Conservation (phyloP, 2,888 invertebrate genomes). For the Saturnia pavonia region DNA sequence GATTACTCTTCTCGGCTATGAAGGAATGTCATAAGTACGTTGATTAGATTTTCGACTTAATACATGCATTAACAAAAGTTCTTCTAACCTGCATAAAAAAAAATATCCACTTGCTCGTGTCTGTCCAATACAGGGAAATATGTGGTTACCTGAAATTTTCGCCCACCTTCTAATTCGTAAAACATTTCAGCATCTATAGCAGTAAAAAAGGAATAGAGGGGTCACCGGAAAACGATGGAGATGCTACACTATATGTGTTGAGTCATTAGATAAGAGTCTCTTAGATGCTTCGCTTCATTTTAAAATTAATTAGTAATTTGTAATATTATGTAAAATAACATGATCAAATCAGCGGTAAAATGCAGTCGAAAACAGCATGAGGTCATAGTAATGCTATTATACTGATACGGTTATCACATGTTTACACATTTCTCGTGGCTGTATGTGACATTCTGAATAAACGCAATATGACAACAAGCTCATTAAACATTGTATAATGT, state of each 20-base stretch:
- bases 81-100: background rate
- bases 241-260: background rate
- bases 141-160: too few species aligned
- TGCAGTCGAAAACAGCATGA: background rate
- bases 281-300: background rate
- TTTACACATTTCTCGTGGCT: constrained; percentile 11
- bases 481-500: constrained; percentile 17
- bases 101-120: background rate
- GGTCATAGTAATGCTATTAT: constrained; percentile 2
- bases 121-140: background rate
- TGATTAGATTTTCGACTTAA: too few species aligned
- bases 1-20: too few species aligned
- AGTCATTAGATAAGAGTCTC: background rate
- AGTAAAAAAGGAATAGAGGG: background rate
- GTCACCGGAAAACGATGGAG: too few species aligned
- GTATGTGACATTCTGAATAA: constrained; percentile 12
- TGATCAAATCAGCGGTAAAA: constrained; percentile 3
- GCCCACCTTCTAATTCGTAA: too few species aligned
- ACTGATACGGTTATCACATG: constrained; percentile 7
- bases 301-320: background rate
- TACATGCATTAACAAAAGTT: too few species aligned
- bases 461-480: constrained; percentile 14
- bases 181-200: background rate
- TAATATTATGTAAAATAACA: background rate
- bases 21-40: too few species aligned